Conservation (phyloP, 2,888 invertebrate genomes). For the Drosophila pegasa region DNA sequence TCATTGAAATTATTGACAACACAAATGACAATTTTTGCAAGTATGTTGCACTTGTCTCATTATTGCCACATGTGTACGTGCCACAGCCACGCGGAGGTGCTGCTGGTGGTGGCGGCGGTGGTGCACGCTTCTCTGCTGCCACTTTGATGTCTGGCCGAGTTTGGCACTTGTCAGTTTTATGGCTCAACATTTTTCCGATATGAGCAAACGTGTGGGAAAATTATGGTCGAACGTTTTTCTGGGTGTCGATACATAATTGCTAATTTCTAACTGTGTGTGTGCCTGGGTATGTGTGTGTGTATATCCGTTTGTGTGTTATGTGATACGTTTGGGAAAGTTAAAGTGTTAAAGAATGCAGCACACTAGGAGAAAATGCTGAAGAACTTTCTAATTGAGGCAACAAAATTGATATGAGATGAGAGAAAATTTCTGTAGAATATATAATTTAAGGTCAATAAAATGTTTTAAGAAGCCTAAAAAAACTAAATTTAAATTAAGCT, state of each 20-base stretch:
- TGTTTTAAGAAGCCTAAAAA: too few relatives aligned
- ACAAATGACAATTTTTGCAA: constrained; percentile 74
- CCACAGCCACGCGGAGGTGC: constrained; percentile 35
- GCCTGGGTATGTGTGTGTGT: constrained; percentile 4
- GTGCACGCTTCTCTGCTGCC: constrained; percentile 13
- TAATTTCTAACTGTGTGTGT: constrained; percentile 45
- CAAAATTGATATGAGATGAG: background rate
- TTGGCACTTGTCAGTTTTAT: constrained; percentile 82
- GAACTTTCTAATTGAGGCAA: background rate
- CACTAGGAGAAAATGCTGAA: constrained; percentile 22
- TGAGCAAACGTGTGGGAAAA: constrained; percentile 71
- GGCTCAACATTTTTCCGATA: constrained; percentile 69
- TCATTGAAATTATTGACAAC: constrained; percentile 73
- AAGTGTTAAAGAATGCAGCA: constrained; percentile 7
- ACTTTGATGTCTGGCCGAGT: constrained; percentile 72
- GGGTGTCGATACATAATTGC: constrained; percentile 77
- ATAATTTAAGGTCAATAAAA: too few relatives aligned
- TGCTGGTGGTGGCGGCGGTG: background rate
- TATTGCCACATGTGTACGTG: constrained; percentile 80
- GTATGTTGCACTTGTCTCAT: constrained; percentile 81
- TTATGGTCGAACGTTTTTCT: constrained; percentile 40
- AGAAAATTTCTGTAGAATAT: too few relatives aligned
- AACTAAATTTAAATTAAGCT: too few relatives aligned
- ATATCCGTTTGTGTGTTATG: constrained; percentile 44
- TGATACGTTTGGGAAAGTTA: constrained; percentile 64